Base-by-base conservation (phyloP, 2,888 invertebrate species). In the Nemoura dubitans region DNA sequence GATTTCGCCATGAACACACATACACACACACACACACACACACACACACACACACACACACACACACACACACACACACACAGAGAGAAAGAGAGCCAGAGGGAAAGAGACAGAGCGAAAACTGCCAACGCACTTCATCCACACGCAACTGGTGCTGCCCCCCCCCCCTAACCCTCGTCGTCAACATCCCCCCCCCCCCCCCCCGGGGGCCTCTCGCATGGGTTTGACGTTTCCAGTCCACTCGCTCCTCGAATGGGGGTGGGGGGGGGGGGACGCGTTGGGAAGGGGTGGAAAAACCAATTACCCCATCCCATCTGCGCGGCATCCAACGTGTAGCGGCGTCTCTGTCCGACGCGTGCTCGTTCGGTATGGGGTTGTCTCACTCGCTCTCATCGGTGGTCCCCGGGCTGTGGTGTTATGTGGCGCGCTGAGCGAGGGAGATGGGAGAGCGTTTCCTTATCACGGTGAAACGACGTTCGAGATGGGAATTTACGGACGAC, bases 191-290 rank as follows among this genome's bases (percentile, higher is more conserved):
- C 76, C 7, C 76, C 77, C 21, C 27, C 59, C 10, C 28, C 43
- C 6, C 30, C 85, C 26, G 77, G n/a, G 83, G 85, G 43, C 30
- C 25, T 27, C 28, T 42, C 77, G 86, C 82, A 85, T 87, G 87
- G 83, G 83, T 85, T 87, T 87, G 87, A 87, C 87, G 85, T 87
- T 87, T 87, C 86, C 87, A 86, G 87, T 86, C 76, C 86, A 85
- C 86, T 83, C 82, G 86, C 85, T 82, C 85, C 82, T 85, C 86
- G 86, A 85, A 87, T 86, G 83, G 86, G 59, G 84, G 77, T 28
- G 59, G 87, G 36, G 76, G 76, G 16, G 82, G 43, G 83, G 14
- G 2, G 59, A 10, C 21, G 59, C 16, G 21, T 6, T 59, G 59
- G 59, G 83, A 28, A 25, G 76, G 84, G 84, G 84, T 84, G 84